Evolutionary conservation across 2,888 invertebrate species (phyloP), one percentile per base, ranked within the genome.

Genomic region (Drosophila fungiperda): DNA sequence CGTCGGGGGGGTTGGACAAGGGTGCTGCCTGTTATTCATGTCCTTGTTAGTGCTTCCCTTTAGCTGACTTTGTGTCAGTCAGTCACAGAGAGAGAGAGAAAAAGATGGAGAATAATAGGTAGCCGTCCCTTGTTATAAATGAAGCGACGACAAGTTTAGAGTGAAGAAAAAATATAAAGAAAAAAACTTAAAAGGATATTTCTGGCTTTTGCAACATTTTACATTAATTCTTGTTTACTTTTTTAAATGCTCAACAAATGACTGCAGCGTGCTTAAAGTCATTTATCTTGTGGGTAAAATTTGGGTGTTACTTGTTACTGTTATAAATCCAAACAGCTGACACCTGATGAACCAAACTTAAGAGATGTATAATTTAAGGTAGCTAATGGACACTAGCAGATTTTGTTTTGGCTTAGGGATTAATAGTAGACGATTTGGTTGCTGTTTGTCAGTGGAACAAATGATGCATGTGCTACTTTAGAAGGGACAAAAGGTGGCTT

Each of bases 171-270:
- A 6, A 23, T 20, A 33, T 20, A 52, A 45, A 33, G 23, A 36
- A 42, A 57, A 45, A 53, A 35, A 55, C 42, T 58, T 29, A 52
- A 50, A 50, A 40, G 32, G 23, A 33, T 32, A 40, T 57, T 23
- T 45, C 55, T 68, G 45, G 53, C 64, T 70, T 67, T 59, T 53
- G 60, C 35, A 63, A 66, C 59, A 57, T 64, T 68, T 64, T 54
- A 69, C 77, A 87, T 85, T 87, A 85, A 85, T 85, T 80, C 80
- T 80, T 85, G 88, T 82, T 87, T 75, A 74, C 62, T 82, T 75
- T 76, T 82, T 83, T 83, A 75, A 83, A 83, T 73, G 84, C 48
- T 57, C 64, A 75, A 77, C 89, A 87, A 85, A 89, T 81, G 79
- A 64, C 69, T 73, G 57, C 58, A 52, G 64, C 55, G 55, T 61